Percentiles rank a stretch among this genome's conserved stretches.
Conservation (phyloP, 2,797 vertebrate genomes). For the Sebastes aleutianus region DNA sequence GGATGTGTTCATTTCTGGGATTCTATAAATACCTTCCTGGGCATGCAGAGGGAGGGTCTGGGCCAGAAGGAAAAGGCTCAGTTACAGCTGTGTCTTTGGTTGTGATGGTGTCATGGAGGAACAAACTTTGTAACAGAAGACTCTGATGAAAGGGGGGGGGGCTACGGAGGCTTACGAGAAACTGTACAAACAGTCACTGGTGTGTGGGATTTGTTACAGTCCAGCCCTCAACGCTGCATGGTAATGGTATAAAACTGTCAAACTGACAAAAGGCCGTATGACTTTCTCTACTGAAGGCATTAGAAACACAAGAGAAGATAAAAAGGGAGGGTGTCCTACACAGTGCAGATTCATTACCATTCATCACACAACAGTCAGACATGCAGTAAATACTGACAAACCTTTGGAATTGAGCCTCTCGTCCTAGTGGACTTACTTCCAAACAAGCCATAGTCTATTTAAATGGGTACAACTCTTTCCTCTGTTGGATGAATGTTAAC, state of each 20-base stretch:
- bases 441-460: slow-evolving; percentile 57
- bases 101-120: slow-evolving; percentile 20
- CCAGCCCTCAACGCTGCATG: slow-evolving; percentile 17
- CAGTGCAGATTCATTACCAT: slow-evolving; percentile 40
- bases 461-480: slow-evolving; percentile 21
- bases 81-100: slow-evolving; percentile 47
- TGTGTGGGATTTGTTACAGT: slow-evolving; percentile 28
- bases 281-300: slow-evolving; percentile 8
- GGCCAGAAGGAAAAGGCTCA: slow-evolving; percentile 36
- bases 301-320: neutral
- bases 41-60: slow-evolving; percentile 13
- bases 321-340: slow-evolving; percentile 2
- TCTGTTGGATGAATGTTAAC: slow-evolving; percentile 29
- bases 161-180: neutral
- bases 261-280: slow-evolving; percentile 41
- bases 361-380: slow-evolving; percentile 50
- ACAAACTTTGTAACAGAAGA: slow-evolving; percentile 35
- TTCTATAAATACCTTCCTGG: slow-evolving; percentile 68
- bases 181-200: slow-evolving; percentile 20
- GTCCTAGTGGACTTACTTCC: slow-evolving; percentile 14
- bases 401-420: slow-evolving; percentile 19
- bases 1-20: slow-evolving; percentile 48
- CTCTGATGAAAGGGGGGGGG: neutral
- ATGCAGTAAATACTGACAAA: slow-evolving; percentile 36
- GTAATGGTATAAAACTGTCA: slow-evolving; percentile 55